Evolutionary conservation across 2,888 invertebrate genomes (phyloP), one percentile per base, ranked within the genome.

Genomic region (Macropis europaea): DNA sequence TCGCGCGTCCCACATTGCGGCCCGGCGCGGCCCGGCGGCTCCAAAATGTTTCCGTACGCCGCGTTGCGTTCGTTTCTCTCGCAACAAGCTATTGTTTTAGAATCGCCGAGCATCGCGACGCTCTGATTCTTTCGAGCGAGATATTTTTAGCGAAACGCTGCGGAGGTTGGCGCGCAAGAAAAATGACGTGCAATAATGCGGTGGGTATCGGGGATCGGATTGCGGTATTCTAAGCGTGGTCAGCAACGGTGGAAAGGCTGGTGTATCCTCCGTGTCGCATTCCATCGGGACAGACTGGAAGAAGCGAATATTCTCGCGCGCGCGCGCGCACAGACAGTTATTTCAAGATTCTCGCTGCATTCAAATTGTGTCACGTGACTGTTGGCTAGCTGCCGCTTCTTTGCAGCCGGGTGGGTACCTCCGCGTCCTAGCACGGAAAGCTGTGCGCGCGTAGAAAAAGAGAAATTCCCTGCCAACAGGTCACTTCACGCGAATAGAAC

Each of bases 341-440:
- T 81, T 84, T 84, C 82, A 83, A 84, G 82, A 77, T 84, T 69
- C 70, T 76, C 52, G 26, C 67, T 80, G 78, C 80, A 78, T 78
- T 74, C 66, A 59, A 72, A 81, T 74, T 73, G 54, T 76, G 69
- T 69, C 76, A 76, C 72, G 72, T 74, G 67, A 78, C 67, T 59
- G 70, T 62, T 79, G 63, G 70, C 56, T 76, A 79, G 67, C 60
- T 59, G 63, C 68, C 61, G 60, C 76, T 76, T 74, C 76, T 76
- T 83, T 72, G 57, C 67, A 45, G 53, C 52, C n/a, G n/a, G n/a
- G n/a, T n/a, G 38, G 62, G 62, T 72, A 63, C 63, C 48, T 43
- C 61, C 36, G 47, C 52, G 43, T 50, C 53, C 40, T 26, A 36
- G 24, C 52, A 28, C 30, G 38, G 63, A 43, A 73, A 22, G 52